phyloP scores from a whole-genome alignment of 2,113 vertebrate genomes.

The Puma concolor region DNA sequence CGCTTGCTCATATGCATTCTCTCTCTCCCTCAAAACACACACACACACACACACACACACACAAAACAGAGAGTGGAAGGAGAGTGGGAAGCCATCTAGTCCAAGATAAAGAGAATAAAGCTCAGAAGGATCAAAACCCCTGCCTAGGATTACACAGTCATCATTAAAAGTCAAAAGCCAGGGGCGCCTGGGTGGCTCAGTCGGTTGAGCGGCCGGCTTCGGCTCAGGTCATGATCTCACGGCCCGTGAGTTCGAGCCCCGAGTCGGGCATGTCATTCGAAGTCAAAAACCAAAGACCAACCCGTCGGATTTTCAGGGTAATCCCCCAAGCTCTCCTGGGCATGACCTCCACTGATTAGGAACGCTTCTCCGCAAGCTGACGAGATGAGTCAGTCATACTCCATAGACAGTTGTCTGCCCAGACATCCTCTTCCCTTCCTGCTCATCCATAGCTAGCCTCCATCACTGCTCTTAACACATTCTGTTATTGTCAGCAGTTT shows the following conservation, averaged over 20 bases:
- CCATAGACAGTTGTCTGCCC: fast-evolving
- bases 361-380: background rate
- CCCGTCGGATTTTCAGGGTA: background rate
- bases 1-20: too few relatives aligned
- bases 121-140: background rate
- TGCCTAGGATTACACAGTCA: background rate
- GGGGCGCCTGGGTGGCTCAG: too few relatives aligned
- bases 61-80: background rate
- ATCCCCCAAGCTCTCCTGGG: background rate
- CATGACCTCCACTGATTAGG: background rate
- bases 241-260: too few relatives aligned
- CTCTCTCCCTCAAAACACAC: too few relatives aligned
- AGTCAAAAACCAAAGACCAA: background rate
- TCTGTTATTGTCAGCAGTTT: background rate
- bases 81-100: background rate
- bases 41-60: too few relatives aligned
- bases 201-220: too few relatives aligned
- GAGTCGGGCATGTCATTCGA: too few relatives aligned
- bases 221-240: too few relatives aligned
- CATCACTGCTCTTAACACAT: background rate
- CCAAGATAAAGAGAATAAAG: background rate
- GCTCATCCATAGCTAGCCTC: background rate
- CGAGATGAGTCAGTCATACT: background rate
- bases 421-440: background rate
- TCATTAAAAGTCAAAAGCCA: background rate